phyloP scores from a whole-genome alignment of 2,888 invertebrate species.

The Xestia xanthographa region DNA sequence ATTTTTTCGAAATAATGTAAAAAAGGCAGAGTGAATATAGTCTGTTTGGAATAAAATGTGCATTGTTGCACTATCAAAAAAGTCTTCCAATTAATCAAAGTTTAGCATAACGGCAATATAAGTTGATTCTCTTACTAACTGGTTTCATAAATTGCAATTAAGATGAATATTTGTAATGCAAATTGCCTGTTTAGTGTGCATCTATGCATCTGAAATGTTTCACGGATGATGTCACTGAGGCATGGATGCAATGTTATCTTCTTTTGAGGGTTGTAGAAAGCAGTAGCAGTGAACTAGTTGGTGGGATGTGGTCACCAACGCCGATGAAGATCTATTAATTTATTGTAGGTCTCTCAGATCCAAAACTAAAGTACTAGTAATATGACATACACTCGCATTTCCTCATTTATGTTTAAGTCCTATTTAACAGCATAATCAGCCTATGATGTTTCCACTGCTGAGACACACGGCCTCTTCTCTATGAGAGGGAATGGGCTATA shows the following conservation, averaged over 20 bases:
- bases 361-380: neutral
- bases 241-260: neutral
- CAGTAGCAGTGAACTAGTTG: neutral
- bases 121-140: neutral
- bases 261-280: slow-evolving; percentile 7
- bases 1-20: neutral
- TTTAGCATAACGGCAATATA: neutral
- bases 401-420: neutral
- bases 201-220: neutral
- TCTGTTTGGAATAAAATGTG: neutral
- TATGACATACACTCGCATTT: neutral
- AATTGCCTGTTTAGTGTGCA: slow-evolving; percentile 11
- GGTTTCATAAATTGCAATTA: slow-evolving; percentile 11
- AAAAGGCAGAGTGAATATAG: neutral
- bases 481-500: too few relatives aligned
- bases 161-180: slow-evolving; percentile 9
- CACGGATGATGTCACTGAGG: neutral
- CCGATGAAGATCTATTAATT: neutral
- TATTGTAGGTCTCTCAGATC: neutral
- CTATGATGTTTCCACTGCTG: too few relatives aligned
- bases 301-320: neutral
- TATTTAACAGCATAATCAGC: neutral
- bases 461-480: too few relatives aligned
- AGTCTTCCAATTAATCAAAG: neutral
- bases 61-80: neutral